phyloP scores from a whole-genome alignment of 2,888 invertebrate genomes.

The Stenchaetothrips biformis region DNA sequence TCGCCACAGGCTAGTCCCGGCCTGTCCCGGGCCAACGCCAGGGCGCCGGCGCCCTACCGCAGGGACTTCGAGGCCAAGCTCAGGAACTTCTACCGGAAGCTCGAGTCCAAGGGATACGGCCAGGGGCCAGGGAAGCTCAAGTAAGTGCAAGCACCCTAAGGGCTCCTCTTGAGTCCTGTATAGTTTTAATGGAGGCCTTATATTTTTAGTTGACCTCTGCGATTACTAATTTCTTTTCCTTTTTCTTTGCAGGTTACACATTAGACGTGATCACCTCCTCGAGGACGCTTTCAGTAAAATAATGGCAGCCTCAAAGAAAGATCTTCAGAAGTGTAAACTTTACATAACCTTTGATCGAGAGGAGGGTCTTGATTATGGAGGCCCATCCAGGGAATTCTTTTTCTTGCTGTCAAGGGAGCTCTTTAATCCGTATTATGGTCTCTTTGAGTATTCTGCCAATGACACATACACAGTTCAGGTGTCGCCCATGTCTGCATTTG shows the following conservation, averaged over 20 bases:
- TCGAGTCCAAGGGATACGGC: slow-evolving; percentile 94
- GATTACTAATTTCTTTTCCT: slow-evolving; percentile 28
- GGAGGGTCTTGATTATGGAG: slow-evolving; percentile 96
- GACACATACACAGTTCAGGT: slow-evolving; percentile 96
- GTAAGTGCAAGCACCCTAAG: slow-evolving; percentile 54
- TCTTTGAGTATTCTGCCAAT: slow-evolving; percentile 97
- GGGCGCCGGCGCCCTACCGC: slow-evolving; percentile 85
- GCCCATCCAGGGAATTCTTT: slow-evolving; percentile 96
- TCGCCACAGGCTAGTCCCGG: slow-evolving; percentile 79
- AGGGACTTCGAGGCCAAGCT: slow-evolving; percentile 94
- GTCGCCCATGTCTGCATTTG: slow-evolving; percentile 93
- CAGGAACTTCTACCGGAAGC: slow-evolving; percentile 86
- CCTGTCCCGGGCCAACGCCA: slow-evolving; percentile 60
- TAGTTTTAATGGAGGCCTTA: slow-evolving; percentile 25
- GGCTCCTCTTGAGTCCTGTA: neutral
- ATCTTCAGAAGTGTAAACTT: slow-evolving; percentile 89
- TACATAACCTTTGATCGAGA: slow-evolving; percentile 93
- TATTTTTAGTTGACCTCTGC: slow-evolving; percentile 29
- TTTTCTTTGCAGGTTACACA: slow-evolving; percentile 65
- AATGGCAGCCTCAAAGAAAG: slow-evolving; percentile 93
- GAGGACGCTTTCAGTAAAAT: slow-evolving; percentile 96
- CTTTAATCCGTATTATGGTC: slow-evolving; percentile 96
- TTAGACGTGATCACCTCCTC: slow-evolving; percentile 85
- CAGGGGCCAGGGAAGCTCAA: slow-evolving; percentile 96
- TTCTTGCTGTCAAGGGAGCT: slow-evolving; percentile 93